Base-by-base conservation (phyloP, 2,113 vertebrate species). In the Vidua macroura region DNA sequence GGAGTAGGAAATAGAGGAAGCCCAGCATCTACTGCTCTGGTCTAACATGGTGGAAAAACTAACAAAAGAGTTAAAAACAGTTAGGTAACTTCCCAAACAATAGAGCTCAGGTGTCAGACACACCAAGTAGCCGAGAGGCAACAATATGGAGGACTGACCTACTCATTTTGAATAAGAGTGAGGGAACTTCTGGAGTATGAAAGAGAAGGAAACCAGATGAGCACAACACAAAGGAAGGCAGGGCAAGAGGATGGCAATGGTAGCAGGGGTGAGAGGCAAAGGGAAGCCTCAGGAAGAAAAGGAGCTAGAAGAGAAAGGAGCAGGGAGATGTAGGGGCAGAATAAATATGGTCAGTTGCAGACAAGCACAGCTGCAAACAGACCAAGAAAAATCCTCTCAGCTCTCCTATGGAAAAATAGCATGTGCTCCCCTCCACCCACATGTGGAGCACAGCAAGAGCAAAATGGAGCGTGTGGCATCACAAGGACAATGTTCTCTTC, bases 391-490 rank as follows among this genome's bases (percentile, higher is more conserved):
- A 35, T 35, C 39, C 16, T 4, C n/a, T 63, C 35, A 20, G 11
- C 33, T 73, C 13, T 66, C 27, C 53, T 72, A 35, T 3, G 15
- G 41, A 23, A 75, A 93, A 75, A 78, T 9, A 3, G 6, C 2
- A 5, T 7, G 5, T 49, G 33, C 44, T 60, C 5, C 33, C 21
- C 37, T 59, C 7, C 6, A 1, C 9, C 21, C 48, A 14, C 53
- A 25, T 1, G 0, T 1, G 1, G 11, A 60, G 37, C 21, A 44
- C 39, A 39, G 27, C 0, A 2, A 58, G 41, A 78, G n/a, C 43
- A 58, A 83, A 77, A 62, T 3, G 2, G 55, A 37, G 5, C 2
- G 18, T 23, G 22, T 10, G 21, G 6, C 30, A 39, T 31, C 59
- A 49, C 22, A 81, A 90, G 56, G 48, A 63, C 31, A 64, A 13